Conservation (phyloP, 37 sponge, comb jelly and placozoan species). For the Beroe ovata region DNA sequence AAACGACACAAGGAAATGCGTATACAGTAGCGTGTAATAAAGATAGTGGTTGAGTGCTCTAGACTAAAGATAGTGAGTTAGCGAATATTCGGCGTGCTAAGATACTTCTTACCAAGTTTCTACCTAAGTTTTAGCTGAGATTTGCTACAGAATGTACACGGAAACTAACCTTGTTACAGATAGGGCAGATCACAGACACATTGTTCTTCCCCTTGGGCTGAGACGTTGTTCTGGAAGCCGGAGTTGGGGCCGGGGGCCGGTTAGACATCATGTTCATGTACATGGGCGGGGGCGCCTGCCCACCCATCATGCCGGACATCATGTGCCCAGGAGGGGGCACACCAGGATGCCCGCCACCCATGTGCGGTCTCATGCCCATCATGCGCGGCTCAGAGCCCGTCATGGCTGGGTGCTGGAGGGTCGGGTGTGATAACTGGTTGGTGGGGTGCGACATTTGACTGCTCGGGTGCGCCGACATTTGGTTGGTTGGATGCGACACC, state of each 20-base stretch:
- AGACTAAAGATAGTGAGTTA: too few relatives aligned
- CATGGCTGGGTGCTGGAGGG: conserved; percentile 24
- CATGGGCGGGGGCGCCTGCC: conserved; percentile 14
- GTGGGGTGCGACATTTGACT: conserved; percentile 21
- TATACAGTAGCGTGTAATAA: too few relatives aligned
- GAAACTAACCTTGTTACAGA: conserved; percentile 61
- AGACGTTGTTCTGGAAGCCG: not conserved
- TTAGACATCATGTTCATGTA: conserved; percentile 67
- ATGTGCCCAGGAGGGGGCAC: conserved; percentile 31
- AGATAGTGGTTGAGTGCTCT: too few relatives aligned
- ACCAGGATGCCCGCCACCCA: not conserved
- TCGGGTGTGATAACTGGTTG: conserved; percentile 9
- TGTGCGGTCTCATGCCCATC: conserved; percentile 43
- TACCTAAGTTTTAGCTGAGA: too few relatives aligned
- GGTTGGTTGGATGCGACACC: conserved; percentile 12
- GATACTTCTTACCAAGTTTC: too few relatives aligned
- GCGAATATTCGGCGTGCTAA: too few relatives aligned
- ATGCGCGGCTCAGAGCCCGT: conserved; percentile 21
- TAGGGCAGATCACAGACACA: conserved; percentile 1
- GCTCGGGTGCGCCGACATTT: conserved; percentile 44
- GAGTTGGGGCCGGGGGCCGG: conserved; percentile 16
- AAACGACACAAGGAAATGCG: too few relatives aligned
- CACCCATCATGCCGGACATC: conserved; percentile 55
- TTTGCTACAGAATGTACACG: too few relatives aligned
- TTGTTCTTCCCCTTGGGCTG: conserved; percentile 47